Conservation (phyloP, 2,888 invertebrate genomes). For the Erebia ligea region DNA sequence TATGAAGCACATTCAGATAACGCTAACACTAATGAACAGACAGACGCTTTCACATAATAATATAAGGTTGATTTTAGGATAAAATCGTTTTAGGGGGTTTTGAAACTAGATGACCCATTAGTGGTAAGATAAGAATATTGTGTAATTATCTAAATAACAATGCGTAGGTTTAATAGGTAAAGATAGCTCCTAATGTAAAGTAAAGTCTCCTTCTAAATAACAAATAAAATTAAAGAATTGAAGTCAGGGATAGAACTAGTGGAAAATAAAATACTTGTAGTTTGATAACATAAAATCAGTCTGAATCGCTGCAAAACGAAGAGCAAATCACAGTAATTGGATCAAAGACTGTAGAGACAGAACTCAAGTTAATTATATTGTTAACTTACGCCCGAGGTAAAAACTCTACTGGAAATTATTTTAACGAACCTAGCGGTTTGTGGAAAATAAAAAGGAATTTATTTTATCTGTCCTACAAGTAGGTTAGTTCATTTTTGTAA, state of each 20-base stretch:
- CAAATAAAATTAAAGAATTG: neutral
- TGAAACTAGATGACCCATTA: too few species aligned
- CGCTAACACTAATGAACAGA: too few species aligned
- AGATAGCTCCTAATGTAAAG: too few species aligned
- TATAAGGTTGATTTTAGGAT: too few species aligned
- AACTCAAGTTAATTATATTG: constrained; percentile 45
- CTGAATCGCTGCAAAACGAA: constrained; percentile 21
- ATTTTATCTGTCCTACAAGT: neutral
- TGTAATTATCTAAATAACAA: too few species aligned
- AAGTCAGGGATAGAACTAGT: neutral
- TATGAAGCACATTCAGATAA: too few species aligned
- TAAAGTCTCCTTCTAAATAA: too few species aligned
- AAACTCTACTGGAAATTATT: constrained; percentile 1
- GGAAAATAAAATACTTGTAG: neutral
- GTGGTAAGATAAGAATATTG: too few species aligned
- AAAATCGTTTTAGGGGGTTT: too few species aligned
- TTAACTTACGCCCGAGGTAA: constrained; percentile 36
- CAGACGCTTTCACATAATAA: too few species aligned
- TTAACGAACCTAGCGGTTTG: neutral
- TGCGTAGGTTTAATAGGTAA: too few species aligned
- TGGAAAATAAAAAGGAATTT: neutral
- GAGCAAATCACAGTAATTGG: constrained; percentile 31
- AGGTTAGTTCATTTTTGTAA: too few species aligned
- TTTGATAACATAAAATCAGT: constrained; percentile 2
- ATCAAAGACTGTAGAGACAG: constrained; percentile 19